These are phyloP conservation scores for Onchidella celtica DNA, from an alignment of 2,888 invertebrate genomes.

Conservation along the genomic window DNA sequence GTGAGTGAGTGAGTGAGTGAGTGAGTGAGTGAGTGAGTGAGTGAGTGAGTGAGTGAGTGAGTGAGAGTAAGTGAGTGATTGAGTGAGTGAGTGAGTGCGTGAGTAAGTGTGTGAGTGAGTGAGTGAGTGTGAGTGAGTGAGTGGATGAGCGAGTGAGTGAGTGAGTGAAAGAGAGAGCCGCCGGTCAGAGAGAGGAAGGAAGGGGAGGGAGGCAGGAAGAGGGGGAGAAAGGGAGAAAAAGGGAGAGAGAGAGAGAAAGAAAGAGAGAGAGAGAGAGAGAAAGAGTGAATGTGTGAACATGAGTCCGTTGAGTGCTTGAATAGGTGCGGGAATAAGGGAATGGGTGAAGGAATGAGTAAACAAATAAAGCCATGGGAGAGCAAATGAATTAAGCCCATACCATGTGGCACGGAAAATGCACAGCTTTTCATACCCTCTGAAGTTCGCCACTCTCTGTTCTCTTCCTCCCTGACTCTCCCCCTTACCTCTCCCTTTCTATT, in stretches of 20 bases:
- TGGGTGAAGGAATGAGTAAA: conserved; percentile 7
- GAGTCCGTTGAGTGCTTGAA: too few species aligned
- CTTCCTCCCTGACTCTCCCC: background rate
- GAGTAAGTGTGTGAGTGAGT: background rate
- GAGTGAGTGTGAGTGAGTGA: background rate
- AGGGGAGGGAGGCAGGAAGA: background rate
- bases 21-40: background rate
- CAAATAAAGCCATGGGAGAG: background rate
- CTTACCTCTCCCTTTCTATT: background rate
- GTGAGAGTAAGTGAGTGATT: background rate
- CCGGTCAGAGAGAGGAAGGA: background rate
- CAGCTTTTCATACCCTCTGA: background rate
- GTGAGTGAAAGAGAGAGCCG: background rate
- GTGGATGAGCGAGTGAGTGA: background rate
- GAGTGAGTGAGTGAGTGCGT: background rate
- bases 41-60: background rate
- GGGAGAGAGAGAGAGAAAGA: conserved; percentile 2
- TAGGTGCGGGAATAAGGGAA: too few species aligned
- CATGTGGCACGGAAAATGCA: background rate
- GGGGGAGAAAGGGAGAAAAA: background rate
- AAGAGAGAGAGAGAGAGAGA: conserved; percentile 3
- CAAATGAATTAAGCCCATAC: background rate
- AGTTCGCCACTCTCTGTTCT: background rate
- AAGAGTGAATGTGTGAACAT: too few species aligned
- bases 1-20: background rate